Evolutionary conservation across 64 coral and sea anemone genomes (phyloP).

Genomic region (Porites lutea): DNA sequence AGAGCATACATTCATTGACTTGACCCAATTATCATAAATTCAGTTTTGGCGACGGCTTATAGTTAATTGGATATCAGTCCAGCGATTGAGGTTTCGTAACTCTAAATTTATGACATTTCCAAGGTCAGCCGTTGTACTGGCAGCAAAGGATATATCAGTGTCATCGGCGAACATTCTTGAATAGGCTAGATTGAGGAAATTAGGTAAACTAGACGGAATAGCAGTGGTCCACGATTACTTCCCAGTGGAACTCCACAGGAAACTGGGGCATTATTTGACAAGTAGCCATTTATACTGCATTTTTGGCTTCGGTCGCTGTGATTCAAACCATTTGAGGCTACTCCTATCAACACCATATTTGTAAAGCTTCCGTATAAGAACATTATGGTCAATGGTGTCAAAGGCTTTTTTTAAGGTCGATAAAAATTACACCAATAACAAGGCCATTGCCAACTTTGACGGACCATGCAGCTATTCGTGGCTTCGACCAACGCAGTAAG

Average conservation of each 20-base stretch:
- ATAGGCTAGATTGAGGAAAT: neutral
- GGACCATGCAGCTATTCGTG: constrained; percentile 9
- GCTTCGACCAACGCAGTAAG: constrained; percentile 39
- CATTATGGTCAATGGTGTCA: neutral
- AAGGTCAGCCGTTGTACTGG: neutral
- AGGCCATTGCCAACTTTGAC: constrained; percentile 19
- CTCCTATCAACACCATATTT: constrained; percentile 1
- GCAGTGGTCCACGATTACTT: neutral
- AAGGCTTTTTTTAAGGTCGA: constrained; percentile 29
- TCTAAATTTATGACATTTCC: constrained; percentile 8
- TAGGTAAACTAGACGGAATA: constrained; percentile 31
- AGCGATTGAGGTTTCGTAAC: neutral
- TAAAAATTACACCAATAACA: constrained; percentile 10
- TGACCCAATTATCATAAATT: constrained; percentile 38
- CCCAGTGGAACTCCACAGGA: constrained; percentile 26
- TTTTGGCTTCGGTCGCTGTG: constrained; percentile 23
- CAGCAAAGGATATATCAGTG: constrained; percentile 2
- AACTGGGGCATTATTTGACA: neutral
- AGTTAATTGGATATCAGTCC: constrained; percentile 27
- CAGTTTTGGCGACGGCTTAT: constrained; percentile 28
- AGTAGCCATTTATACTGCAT: constrained; percentile 31
- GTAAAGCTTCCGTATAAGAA: neutral
- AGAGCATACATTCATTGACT: neutral
- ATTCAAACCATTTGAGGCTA: constrained; percentile 38
- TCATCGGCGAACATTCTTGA: constrained; percentile 33